These are phyloP conservation scores for Emydocephalus ijimae DNA, from an alignment of 2,113 vertebrate species.

Conservation along the genomic window DNA sequence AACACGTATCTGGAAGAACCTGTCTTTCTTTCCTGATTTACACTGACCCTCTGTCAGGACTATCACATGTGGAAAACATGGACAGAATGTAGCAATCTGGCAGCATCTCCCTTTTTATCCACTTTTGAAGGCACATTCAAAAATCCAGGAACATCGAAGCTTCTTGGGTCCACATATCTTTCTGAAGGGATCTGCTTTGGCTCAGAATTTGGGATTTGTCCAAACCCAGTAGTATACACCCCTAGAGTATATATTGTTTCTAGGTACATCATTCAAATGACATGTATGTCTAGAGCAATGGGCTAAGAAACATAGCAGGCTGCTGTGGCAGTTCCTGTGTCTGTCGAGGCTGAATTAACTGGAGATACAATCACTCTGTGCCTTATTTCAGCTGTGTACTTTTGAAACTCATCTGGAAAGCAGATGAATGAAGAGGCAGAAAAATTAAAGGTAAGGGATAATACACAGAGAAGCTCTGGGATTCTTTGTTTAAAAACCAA, in stretches of 20 bases:
- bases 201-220: background rate
- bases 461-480: constrained; percentile 53
- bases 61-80: background rate
- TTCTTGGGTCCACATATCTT: background rate
- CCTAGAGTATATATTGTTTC: background rate
- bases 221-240: background rate
- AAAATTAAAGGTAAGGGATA: constrained; percentile 53
- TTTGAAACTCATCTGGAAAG: constrained; percentile 63
- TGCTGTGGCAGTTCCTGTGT: constrained; percentile 65
- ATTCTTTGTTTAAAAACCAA: constrained; percentile 51
- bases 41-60: background rate
- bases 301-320: constrained; percentile 60
- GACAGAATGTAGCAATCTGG: background rate
- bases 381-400: constrained; percentile 54
- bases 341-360: constrained; percentile 63
- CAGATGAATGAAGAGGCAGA: constrained; percentile 59
- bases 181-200: background rate
- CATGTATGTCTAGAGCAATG: constrained; percentile 48
- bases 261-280: background rate
- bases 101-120: background rate
- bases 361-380: constrained; percentile 60
- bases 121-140: background rate
- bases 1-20: background rate
- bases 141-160: background rate
- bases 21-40: background rate